Base-by-base conservation (phyloP, 2,113 vertebrate genomes). In the Lipophrys pholis region DNA sequence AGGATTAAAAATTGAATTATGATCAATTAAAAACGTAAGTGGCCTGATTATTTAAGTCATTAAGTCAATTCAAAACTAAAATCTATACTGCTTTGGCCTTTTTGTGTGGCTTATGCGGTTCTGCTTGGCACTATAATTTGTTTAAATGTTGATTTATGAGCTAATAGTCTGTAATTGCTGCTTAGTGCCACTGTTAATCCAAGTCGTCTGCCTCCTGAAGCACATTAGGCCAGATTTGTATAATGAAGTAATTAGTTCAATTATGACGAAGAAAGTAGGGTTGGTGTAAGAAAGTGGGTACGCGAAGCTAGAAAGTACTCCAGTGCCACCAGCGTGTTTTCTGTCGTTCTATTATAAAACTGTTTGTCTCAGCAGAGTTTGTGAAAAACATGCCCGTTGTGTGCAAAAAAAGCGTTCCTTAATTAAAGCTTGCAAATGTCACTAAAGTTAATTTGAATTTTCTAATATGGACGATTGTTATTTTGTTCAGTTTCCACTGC, bases 191-290 rank as follows among this genome's bases (percentile, higher is more conserved):
- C 83, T 82, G 86, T 90, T 93, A 93, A 94, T 92, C 90, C 82
- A 85, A 87, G 87, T 88, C 84, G 89, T 85, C 83, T 90, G 84
- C 78, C 85, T 92, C 86, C 80, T 88, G 84, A 91, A 91, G 87
- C 91, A 90, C 87, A 92, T 90, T 91, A 90, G 85, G 75, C 83
- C 76, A 91, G 75, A 90, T 90, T 93, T 91, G 85, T 92, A 80
- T 90, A 91, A 92, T 93, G 88, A 91, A 93, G 89, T 92, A 91
- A 93, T 94, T 93, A 93, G 85, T 88, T 91, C 73, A 89, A 85
- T 91, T 92, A 88, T 73, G 56, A 88, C 59, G 60, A 82, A 83
- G 83, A 81, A 90, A 87, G 76, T 79, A 70, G 53, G 84, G 60
- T 79, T 63, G 64, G 56, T 46, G 54, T 61, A 78, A 68, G 59